Evolutionary conservation across 2,888 invertebrate genomes (phyloP).

Genomic region (Meliscaeva auricollis): DNA sequence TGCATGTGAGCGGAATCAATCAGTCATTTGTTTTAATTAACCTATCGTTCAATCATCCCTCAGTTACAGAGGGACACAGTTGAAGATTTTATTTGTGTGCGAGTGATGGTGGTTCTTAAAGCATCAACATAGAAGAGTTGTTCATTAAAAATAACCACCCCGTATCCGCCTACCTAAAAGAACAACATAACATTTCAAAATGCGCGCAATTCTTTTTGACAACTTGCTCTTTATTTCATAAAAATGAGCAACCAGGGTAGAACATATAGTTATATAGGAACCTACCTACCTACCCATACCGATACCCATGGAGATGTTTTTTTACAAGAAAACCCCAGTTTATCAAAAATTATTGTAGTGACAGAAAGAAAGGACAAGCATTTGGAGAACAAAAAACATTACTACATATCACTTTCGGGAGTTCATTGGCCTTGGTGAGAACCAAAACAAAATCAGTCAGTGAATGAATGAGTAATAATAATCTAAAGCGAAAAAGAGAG

Average conservation of each 20-base stretch:
- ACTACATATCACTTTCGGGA: slow-evolving; percentile 73
- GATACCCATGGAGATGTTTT: too few relatives aligned
- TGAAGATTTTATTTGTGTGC: too few relatives aligned
- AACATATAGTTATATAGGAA: too few relatives aligned
- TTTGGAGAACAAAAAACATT: not conserved
- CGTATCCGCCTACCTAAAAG: not conserved
- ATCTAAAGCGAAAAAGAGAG: slow-evolving; percentile 23
- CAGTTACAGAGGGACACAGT: not conserved
- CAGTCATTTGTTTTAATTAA: slow-evolving; percentile 63
- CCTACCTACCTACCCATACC: too few relatives aligned
- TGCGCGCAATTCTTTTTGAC: slow-evolving; percentile 37
- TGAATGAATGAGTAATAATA: slow-evolving; percentile 20
- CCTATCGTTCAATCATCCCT: slow-evolving; percentile 58
- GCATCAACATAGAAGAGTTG: not conserved
- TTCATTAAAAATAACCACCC: too few relatives aligned
- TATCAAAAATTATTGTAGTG: not conserved
- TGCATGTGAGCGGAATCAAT: slow-evolving; percentile 51
- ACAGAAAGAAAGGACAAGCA: slow-evolving; percentile 5
- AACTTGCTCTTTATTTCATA: slow-evolving; percentile 23
- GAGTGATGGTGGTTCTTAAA: not conserved
- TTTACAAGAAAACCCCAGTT: slow-evolving; percentile 10
- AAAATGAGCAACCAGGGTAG: too few relatives aligned
- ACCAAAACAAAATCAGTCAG: slow-evolving; percentile 75
- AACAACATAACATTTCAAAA: slow-evolving; percentile 6
- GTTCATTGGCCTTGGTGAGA: slow-evolving; percentile 77